Percentiles rank a stretch among this genome's conserved stretches.
These are phyloP conservation scores for Echiichthys vipera DNA, from an alignment of 2,797 vertebrate genomes.

Conservation along the genomic window DNA sequence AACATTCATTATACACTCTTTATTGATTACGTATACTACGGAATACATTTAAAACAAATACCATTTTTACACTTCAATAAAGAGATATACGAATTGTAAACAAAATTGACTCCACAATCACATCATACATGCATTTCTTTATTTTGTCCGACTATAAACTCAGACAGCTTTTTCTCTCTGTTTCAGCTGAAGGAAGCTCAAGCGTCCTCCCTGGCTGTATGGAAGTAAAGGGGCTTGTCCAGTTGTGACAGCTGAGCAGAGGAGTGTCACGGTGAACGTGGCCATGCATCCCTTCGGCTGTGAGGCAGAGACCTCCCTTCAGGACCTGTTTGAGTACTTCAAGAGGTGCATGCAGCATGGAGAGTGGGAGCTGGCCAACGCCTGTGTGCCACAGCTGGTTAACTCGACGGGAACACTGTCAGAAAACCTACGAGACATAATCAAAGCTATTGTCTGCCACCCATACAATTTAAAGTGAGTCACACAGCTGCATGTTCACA, in stretches of 20 bases:
- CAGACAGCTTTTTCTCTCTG: neutral
- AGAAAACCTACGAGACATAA: slow-evolving; percentile 81
- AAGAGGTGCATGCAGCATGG: slow-evolving; percentile 87
- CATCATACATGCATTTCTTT: neutral
- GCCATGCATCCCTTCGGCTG: slow-evolving; percentile 88
- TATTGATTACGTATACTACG: neutral
- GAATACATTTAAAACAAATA: no score
- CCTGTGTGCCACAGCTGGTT: slow-evolving; percentile 90
- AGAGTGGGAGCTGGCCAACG: slow-evolving; percentile 92
- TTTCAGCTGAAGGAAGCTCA: slow-evolving; percentile 53
- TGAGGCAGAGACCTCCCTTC: slow-evolving; percentile 88
- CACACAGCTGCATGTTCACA: neutral
- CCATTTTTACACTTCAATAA: no score
- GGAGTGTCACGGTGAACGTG: slow-evolving; percentile 24
- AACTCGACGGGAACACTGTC: slow-evolving; percentile 75
- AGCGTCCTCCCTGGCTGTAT: neutral
- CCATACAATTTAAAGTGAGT: slow-evolving; percentile 87
- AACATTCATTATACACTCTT: neutral
- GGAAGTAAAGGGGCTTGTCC: slow-evolving; percentile 12
- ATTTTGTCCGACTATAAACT: neutral
- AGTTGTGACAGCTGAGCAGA: slow-evolving; percentile 33
- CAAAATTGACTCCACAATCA: neutral
- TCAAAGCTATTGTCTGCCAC: slow-evolving; percentile 87
- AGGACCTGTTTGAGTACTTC: slow-evolving; percentile 90
- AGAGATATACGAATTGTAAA: no score